Percentiles rank a stretch among this genome's conserved stretches.
These are phyloP conservation scores for Cyphomyrus discorhynchus DNA, from an alignment of 2,113 vertebrate species.

Conservation along the genomic window DNA sequence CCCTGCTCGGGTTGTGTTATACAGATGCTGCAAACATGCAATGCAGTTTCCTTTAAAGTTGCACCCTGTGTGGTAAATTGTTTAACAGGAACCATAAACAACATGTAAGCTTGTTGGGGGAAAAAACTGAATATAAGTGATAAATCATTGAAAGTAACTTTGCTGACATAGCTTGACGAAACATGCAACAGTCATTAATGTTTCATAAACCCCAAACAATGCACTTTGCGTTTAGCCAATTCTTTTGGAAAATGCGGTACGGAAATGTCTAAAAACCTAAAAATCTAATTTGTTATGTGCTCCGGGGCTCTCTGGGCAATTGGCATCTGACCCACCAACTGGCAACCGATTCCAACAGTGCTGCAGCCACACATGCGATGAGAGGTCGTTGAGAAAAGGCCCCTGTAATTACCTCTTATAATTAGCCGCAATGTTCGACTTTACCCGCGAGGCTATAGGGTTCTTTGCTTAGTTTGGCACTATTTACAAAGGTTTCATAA, in stretches of 20 bases:
- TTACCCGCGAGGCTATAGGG: constrained; percentile 5
- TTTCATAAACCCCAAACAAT: neutral
- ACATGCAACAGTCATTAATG: neutral
- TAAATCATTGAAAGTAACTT: neutral
- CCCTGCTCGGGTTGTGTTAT: neutral
- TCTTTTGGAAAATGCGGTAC: neutral
- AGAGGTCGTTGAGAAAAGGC: constrained; percentile 16
- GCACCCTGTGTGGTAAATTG: neutral
- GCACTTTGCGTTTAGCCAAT: neutral
- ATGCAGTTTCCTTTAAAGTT: neutral
- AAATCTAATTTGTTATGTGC: neutral
- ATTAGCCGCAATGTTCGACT: constrained; percentile 18
- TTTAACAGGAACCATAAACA: neutral
- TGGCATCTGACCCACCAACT: constrained; percentile 9
- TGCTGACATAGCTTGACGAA: neutral
- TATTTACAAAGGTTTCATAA: constrained; percentile 23
- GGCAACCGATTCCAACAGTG: constrained; percentile 12
- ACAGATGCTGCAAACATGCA: neutral
- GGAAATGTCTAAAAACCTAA: no score
- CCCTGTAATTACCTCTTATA: constrained; percentile 25
- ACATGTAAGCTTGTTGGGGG: neutral
- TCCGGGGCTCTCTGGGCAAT: neutral
- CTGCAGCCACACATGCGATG: neutral
- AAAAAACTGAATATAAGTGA: neutral
- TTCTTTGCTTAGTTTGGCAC: constrained; percentile 27